Evolutionary conservation across 2,797 vertebrate species (phyloP).

Genomic region (Oophaga sylvatica): DNA sequence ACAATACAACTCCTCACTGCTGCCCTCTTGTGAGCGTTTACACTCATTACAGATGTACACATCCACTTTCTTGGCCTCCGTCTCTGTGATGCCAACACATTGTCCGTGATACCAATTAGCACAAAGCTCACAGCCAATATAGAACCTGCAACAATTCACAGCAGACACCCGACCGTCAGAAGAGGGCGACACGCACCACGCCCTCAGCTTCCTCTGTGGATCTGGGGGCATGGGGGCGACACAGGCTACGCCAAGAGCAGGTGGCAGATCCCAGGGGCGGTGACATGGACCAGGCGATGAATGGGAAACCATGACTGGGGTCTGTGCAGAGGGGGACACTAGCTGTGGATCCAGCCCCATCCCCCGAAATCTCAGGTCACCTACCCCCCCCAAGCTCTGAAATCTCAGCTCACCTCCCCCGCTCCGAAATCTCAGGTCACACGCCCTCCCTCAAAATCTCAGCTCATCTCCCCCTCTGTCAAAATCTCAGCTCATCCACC

Average conservation of each 20-base stretch:
- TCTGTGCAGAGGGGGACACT: conserved; percentile 7
- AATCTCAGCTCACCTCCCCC: no score
- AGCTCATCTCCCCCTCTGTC: no score
- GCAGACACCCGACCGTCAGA: conserved; percentile 82
- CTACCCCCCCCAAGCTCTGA: no score
- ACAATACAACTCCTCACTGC: conserved; percentile 97
- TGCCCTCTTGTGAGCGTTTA: conserved; percentile 95
- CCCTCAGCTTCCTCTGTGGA: conserved; percentile 35
- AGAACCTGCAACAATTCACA: conserved; percentile 91
- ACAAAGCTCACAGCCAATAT: conserved; percentile 98
- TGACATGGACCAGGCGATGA: neutral
- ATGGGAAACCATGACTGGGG: neutral
- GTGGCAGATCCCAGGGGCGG: neutral
- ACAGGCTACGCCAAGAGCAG: neutral
- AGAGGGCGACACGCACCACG: neutral
- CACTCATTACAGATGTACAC: conserved; percentile 99
- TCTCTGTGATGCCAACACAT: conserved; percentile 98
- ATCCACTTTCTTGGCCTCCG: conserved; percentile 98
- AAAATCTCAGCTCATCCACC: no score
- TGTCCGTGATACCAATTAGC: conserved; percentile 99
- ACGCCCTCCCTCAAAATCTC: no score
- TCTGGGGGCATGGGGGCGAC: neutral
- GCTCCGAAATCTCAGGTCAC: no score
- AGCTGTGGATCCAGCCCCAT: neutral
- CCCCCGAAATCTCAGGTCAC: no score